A percentile compares a stretch with the other conserved stretches of the same genome.
These are phyloP conservation scores for Cynodonichthys magdalenae DNA, from an alignment of 2,797 vertebrate genomes.

Conservation along the genomic window DNA sequence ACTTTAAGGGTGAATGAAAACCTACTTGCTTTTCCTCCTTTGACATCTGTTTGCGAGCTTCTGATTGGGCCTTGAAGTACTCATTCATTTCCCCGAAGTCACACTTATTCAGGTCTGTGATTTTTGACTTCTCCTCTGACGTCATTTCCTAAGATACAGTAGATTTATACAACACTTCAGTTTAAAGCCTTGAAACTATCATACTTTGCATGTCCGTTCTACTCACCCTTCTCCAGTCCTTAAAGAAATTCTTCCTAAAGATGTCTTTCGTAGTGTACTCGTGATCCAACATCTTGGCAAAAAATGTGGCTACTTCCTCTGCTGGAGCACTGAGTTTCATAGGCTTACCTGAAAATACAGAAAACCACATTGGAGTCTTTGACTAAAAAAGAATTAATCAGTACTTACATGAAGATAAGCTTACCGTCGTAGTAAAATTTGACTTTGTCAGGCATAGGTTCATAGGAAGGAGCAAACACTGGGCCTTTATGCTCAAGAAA, in stretches of 20 bases:
- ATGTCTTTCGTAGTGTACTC: conserved; percentile 97
- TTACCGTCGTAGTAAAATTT: conserved; percentile 94
- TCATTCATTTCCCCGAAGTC: conserved; percentile 91
- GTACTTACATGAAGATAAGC: conserved; percentile 39
- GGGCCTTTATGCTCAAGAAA: conserved; percentile 97
- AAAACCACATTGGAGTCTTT: background rate
- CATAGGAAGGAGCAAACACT: conserved; percentile 92
- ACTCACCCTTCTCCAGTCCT: conserved; percentile 95
- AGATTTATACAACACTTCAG: background rate
- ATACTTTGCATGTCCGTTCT: background rate
- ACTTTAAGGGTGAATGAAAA: background rate
- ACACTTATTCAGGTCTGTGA: conserved; percentile 91
- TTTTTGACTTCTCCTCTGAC: conserved; percentile 88
- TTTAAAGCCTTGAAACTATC: conserved; percentile 2
- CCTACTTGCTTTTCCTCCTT: conserved; percentile 92
- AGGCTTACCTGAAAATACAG: conserved; percentile 82
- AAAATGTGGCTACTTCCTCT: conserved; percentile 96
- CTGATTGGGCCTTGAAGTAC: conserved; percentile 92
- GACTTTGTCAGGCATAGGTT: conserved; percentile 89
- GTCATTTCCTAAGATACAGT: conserved; percentile 89
- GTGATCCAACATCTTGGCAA: conserved; percentile 97
- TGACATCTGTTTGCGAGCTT: conserved; percentile 94
- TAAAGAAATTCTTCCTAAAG: conserved; percentile 97
- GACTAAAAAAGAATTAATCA: background rate
- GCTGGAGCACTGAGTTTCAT: conserved; percentile 90